Evolutionary conservation across 1,140 invertebrate genomes (phyloP).

Genomic region (Trichonephila clavata): DNA sequence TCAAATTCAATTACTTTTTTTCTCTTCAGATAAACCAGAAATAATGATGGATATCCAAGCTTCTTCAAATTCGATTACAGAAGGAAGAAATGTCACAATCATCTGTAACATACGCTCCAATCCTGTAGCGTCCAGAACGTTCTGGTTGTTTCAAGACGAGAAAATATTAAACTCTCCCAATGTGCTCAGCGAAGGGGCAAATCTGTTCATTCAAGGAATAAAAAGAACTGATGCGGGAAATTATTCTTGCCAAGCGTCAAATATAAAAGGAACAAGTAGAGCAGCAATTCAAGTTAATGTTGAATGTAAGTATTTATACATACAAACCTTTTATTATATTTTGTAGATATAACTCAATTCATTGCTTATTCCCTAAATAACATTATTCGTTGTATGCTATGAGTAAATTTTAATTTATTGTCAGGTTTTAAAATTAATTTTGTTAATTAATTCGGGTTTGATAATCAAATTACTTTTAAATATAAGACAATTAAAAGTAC

Average conservation of each 20-base stretch:
- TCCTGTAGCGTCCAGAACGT: background rate
- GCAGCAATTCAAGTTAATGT: slow-evolving; percentile 14
- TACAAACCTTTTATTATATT: no score
- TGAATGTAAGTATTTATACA: background rate
- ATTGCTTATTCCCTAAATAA: no score
- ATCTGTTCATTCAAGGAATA: background rate
- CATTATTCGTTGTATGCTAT: no score
- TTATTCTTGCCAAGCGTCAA: slow-evolving; percentile 11
- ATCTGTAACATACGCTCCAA: slow-evolving; percentile 14
- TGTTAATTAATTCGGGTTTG: no score
- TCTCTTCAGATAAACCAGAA: slow-evolving; percentile 31
- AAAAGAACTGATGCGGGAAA: slow-evolving; percentile 28
- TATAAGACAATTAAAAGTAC: no score
- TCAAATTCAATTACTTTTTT: background rate
- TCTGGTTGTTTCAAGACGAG: background rate
- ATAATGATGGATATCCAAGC: background rate
- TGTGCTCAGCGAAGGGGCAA: background rate
- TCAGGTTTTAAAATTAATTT: no score
- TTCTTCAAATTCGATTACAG: background rate
- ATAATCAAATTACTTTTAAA: no score
- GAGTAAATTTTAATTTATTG: no score
- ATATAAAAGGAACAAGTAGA: slow-evolving; percentile 15
- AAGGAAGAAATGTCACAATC: background rate
- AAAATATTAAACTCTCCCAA: background rate
- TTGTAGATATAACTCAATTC: no score